A percentile compares a stretch with the other conserved stretches of the same genome.
phyloP scores from a whole-genome alignment of 2,888 invertebrate species.

The Parascotia fuliginaria region DNA sequence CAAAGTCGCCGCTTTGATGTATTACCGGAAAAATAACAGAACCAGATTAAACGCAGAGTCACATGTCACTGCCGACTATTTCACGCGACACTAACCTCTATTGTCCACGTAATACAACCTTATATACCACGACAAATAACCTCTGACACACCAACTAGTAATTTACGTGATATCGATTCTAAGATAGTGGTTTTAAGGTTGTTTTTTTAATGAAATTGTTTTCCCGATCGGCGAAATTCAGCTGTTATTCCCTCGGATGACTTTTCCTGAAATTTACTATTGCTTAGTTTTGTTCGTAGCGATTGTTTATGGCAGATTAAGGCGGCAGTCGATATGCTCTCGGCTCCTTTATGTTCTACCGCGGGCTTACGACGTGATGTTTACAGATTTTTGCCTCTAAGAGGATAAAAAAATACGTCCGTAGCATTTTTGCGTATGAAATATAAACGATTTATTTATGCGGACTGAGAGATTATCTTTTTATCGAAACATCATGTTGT shows the following conservation, averaged over 20 bases:
- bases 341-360: slow-evolving; percentile 57
- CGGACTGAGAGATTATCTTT: slow-evolving; percentile 48
- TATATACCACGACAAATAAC: slow-evolving; percentile 18
- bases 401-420: slow-evolving; percentile 67
- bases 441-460: slow-evolving; percentile 55
- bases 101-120: slow-evolving; percentile 19
- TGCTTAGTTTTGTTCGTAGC: slow-evolving; percentile 64
- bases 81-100: slow-evolving; percentile 32
- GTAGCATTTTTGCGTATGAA: slow-evolving; percentile 56
- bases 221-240: slow-evolving; percentile 61
- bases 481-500: slow-evolving; percentile 50
- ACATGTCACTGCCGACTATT: slow-evolving; percentile 35
- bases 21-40: slow-evolving; percentile 77
- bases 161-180: slow-evolving; percentile 21
- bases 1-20: slow-evolving; percentile 74
- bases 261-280: slow-evolving; percentile 69
- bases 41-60: slow-evolving; percentile 66
- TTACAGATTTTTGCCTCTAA: slow-evolving; percentile 61
- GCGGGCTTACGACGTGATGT: slow-evolving; percentile 55
- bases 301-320: slow-evolving; percentile 75
- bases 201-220: slow-evolving; percentile 12
- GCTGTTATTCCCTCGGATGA: slow-evolving; percentile 69
- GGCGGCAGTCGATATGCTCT: slow-evolving; percentile 62
- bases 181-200: slow-evolving; percentile 13
- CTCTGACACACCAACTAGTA: slow-evolving; percentile 1